These are phyloP conservation scores for Nematostella vectensis DNA, from an alignment of 92 coral and sea anemone genomes.

Conservation along the genomic window DNA sequence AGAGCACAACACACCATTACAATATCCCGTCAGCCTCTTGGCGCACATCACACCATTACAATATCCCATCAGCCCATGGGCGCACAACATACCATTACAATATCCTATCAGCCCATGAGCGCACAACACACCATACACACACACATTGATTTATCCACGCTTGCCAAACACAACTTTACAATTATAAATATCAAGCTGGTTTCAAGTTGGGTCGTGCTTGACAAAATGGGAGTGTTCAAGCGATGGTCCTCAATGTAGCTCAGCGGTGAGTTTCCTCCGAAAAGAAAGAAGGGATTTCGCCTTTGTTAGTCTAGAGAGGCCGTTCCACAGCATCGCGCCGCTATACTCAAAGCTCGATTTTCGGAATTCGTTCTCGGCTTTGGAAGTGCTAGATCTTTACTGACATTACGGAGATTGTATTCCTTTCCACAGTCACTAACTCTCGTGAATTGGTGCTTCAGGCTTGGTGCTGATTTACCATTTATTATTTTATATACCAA, in stretches of 20 bases:
- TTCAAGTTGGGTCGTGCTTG: too few relatives aligned
- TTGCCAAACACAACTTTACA: not conserved
- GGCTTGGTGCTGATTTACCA: not conserved
- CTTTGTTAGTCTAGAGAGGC: not conserved
- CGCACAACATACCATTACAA: too few relatives aligned
- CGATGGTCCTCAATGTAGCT: not conserved
- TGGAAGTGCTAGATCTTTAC: not conserved
- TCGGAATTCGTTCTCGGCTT: not conserved
- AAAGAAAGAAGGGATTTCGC: not conserved
- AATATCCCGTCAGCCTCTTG: too few relatives aligned
- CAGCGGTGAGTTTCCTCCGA: not conserved
- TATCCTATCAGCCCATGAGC: too few relatives aligned
- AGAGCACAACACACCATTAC: too few relatives aligned
- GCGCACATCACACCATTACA: too few relatives aligned
- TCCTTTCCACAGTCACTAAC: not conserved
- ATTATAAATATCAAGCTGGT: not conserved
- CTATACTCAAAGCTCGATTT: not conserved
- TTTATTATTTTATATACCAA: too few relatives aligned
- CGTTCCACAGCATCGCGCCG: not conserved
- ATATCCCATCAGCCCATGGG: too few relatives aligned
- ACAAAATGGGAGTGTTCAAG: not conserved
- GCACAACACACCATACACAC: too few relatives aligned
- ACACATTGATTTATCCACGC: not conserved
- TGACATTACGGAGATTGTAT: not conserved
- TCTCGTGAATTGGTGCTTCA: not conserved